Base-by-base conservation (phyloP, 1,140 invertebrate species). In the Panonychus citri region DNA sequence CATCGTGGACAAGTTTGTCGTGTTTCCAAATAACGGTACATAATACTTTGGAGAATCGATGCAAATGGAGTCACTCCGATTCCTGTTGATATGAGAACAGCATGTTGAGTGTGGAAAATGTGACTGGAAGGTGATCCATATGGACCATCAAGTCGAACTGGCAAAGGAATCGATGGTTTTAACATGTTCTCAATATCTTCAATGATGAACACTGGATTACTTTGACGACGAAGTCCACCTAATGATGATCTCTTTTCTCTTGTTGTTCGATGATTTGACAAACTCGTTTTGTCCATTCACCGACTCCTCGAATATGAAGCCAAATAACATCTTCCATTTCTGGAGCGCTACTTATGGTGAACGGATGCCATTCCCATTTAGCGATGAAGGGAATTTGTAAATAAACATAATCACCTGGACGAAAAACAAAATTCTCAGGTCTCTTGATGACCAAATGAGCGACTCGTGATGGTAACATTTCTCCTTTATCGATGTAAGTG, bases 21-120 rank as follows among this genome's bases (percentile, higher is more conserved):
- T 0, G 78, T 80, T 66, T 83, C 81, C 77, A 82, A 83, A 68
- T 91, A 91, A 53, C 87, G 78, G 71, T 82, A 83, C 86, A 90
- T 94, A 57, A 91, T 86, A 54, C 80, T 88, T 67, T 91, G 86
- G 53, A 96, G 71, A 60, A 96, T 89, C 19, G 88, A 93, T 1
- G 91, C 90, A 73, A 95, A 96, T 24, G 91, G 93, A 0, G 93
- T 97, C 0, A 96, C 89, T 2, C 93, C 93, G 46, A 96, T 96
- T 13, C 93, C 93, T 0, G 90, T 90, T 0, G 81, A 89, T 57
- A 97, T 85, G 25, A 97, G 74, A 27, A 93, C 85, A 0, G 89
- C 90, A 68, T 95, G 90, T 66, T 93, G 82, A 0, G 88, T 85
- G 53, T 82, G 76, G 70, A 94, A 93, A 59, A 96, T 94, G 66